These are phyloP conservation scores for Hemicordylus capensis DNA, from an alignment of 2,113 vertebrate species.

Conservation along the genomic window DNA sequence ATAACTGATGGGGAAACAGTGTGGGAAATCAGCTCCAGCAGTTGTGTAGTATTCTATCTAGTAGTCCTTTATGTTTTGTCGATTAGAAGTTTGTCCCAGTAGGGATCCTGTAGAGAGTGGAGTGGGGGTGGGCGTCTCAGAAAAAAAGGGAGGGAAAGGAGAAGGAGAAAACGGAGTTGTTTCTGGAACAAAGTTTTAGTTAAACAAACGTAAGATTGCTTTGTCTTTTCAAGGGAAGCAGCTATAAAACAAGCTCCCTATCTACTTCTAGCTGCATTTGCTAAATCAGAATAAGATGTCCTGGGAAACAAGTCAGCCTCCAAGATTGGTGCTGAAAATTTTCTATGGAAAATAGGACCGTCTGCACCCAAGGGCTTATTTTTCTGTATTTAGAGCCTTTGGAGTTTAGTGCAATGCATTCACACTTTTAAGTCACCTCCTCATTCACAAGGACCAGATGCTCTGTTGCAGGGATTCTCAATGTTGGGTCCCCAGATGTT, in stretches of 20 bases:
- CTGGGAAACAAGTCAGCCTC: neutral
- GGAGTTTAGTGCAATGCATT: neutral
- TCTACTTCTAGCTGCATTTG: no score
- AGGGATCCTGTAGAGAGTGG: no score
- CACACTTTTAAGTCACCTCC: neutral
- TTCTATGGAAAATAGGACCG: neutral
- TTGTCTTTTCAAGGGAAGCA: no score
- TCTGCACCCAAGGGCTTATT: neutral
- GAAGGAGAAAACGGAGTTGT: no score
- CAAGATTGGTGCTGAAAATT: neutral
- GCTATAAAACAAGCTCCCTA: no score
- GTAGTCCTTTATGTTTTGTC: no score
- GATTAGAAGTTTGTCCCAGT: no score
- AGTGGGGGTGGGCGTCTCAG: no score
- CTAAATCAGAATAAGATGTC: neutral
- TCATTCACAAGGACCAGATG: neutral
- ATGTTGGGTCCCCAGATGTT: no score
- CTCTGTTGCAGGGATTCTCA: no score
- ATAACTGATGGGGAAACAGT: neutral
- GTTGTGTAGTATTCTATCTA: neutral
- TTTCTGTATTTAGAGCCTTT: neutral
- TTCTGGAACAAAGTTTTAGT: neutral
- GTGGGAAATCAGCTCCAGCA: neutral
- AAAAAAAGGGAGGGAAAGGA: no score
- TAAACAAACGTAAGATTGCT: no score